Evolutionary conservation across 1,140 invertebrate species (phyloP), one percentile per base, ranked within the genome.

Genomic region (Sarcophaga peregrina): DNA sequence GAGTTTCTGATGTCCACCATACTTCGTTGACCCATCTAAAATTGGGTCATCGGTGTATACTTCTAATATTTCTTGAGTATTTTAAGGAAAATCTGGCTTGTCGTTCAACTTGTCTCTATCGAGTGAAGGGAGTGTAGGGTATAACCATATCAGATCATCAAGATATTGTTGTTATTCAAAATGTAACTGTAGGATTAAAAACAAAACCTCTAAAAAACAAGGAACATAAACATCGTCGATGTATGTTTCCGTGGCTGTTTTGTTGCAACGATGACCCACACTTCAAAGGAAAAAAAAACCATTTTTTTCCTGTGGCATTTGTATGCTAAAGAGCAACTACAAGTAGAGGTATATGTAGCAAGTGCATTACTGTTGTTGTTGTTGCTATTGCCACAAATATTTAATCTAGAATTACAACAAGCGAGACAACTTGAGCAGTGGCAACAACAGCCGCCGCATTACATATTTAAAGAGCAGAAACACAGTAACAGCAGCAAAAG

Each of bases 391-490:
- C 52, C n/a, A n/a, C 54, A n/a, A 58, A 37, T 37, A 68, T 20
- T n/a, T 25, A 68, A 68, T 68, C 62, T 68, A 68, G 62, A 20
- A 68, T 68, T 68, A 68, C 62, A 68, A 68, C 62, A 15, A 68
- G 7, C n/a, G 20, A 17, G 7, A 68, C 62, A 68, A 25, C 62
- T 20, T 8, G 54, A 13, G 54, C 25, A 37, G 25, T 37, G 25
- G 25, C 54, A 58, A n/a, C 13, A 58, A n/a, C n/a, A 58, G 54
- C 54, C 7, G 10, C 6, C n/a, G 54, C 54, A 37, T 37, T 37
- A 37, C 25, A 37, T 37, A 37, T 37, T 37, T 37, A 37, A 37
- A 37, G 25, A 37, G 25, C 25, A 37, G 25, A 1, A 37, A 1
- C 7, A n/a, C 54, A 15, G 54, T n/a, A 15, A 37, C 25, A 1